A percentile compares a stretch with the other conserved stretches of the same genome.
Conservation (phyloP, 2,888 invertebrate species). For the Caenorhabditis sp. region DNA sequence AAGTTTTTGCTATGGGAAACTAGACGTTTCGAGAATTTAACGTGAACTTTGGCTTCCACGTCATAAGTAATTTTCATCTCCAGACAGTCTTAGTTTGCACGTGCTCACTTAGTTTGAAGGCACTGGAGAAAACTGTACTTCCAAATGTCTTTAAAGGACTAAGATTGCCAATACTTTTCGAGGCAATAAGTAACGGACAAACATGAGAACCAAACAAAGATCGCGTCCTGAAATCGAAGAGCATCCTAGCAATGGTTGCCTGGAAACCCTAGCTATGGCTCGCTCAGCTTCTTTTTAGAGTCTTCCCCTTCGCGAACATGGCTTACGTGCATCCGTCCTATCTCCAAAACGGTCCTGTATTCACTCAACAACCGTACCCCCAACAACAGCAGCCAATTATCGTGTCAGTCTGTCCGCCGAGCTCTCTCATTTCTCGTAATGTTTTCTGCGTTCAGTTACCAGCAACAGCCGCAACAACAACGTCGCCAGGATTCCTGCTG, state of each 20-base stretch:
- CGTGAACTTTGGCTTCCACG: no score
- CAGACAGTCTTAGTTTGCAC: no score
- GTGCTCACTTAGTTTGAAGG: no score
- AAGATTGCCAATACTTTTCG: no score
- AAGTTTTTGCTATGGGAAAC: no score
- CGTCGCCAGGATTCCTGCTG: slow-evolving; percentile 31
- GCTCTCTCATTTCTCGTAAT: no score
- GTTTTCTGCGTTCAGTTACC: neutral
- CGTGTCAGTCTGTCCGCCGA: slow-evolving; percentile 44
- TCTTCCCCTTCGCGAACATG: neutral
- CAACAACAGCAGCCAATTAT: slow-evolving; percentile 48
- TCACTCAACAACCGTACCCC: slow-evolving; percentile 48
- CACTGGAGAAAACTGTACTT: no score
- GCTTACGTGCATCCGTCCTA: slow-evolving; percentile 42
- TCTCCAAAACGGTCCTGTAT: slow-evolving; percentile 8
- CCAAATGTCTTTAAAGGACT: no score
- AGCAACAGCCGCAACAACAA: slow-evolving; percentile 30
- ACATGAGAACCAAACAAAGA: neutral
- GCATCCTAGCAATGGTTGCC: slow-evolving; percentile 31
- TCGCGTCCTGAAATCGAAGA: neutral
- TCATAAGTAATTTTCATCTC: no score
- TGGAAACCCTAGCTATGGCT: slow-evolving; percentile 8
- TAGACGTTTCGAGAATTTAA: no score
- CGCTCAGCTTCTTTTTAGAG: neutral
- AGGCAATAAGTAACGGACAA: no score